phyloP scores from a whole-genome alignment of 1,140 invertebrate species.

The Bombus consobrinus region DNA sequence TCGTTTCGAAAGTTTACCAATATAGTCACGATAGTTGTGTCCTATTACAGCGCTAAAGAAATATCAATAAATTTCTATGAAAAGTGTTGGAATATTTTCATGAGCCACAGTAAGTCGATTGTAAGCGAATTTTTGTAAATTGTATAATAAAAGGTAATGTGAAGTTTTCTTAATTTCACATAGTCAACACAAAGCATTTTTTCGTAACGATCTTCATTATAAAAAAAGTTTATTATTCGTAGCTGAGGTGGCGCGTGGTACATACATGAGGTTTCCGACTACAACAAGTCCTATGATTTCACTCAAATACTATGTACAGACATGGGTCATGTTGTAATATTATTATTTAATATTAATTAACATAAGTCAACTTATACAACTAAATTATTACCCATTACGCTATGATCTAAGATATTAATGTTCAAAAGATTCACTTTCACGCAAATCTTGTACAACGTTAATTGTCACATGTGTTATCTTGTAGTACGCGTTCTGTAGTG shows the following conservation, averaged over 20 bases:
- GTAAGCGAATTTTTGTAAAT: neutral
- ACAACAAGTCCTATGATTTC: slow-evolving; percentile 72
- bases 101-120: no score
- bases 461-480: slow-evolving; percentile 18
- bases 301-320: slow-evolving; percentile 76
- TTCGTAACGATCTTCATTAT: slow-evolving; percentile 44
- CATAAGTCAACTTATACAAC: slow-evolving; percentile 64
- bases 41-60: no score
- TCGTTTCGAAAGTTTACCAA: no score
- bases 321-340: slow-evolving; percentile 69
- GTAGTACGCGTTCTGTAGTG: slow-evolving; percentile 7
- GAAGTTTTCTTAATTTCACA: neutral
- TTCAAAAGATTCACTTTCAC: slow-evolving; percentile 22
- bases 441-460: slow-evolving; percentile 26
- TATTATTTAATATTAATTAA: slow-evolving; percentile 72
- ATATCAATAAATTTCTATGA: no score
- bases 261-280: slow-evolving; percentile 76
- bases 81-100: no score
- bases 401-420: slow-evolving; percentile 65
- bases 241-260: slow-evolving; percentile 75
- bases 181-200: neutral
- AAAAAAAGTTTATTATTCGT: slow-evolving; percentile 70
- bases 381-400: slow-evolving; percentile 72
- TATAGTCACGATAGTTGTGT: no score
- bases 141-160: neutral